These are phyloP conservation scores for Crotophaga sulcirostris DNA, from an alignment of 2,113 vertebrate genomes.

Conservation along the genomic window DNA sequence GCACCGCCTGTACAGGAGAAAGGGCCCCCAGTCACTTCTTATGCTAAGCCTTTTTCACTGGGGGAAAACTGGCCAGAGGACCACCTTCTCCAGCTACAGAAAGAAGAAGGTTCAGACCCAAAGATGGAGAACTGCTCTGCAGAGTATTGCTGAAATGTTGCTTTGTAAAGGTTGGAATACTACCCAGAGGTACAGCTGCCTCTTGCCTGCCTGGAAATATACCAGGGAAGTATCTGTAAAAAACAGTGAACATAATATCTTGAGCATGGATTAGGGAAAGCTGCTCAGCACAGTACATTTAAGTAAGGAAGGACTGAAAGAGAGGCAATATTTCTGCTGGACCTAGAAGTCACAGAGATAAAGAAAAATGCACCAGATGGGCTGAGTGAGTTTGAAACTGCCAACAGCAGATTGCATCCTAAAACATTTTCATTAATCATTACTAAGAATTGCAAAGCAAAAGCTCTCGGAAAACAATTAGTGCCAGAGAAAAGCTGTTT, in stretches of 20 bases:
- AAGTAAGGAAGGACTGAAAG: background rate
- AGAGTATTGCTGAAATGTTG: background rate
- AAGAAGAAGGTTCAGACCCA: background rate
- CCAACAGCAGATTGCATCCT: background rate
- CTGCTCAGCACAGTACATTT: background rate
- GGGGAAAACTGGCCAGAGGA: background rate
- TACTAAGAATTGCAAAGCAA: constrained; percentile 1
- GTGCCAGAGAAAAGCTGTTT: background rate
- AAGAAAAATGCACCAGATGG: background rate
- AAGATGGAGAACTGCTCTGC: background rate
- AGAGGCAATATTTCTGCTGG: background rate
- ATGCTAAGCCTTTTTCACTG: background rate
- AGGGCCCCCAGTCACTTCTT: background rate
- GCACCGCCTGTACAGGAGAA: background rate
- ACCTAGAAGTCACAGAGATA: background rate
- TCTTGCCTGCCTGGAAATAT: background rate
- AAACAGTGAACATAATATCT: background rate
- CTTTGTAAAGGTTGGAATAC: background rate
- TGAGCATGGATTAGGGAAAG: background rate
- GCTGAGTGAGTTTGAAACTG: background rate
- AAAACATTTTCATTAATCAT: constrained; percentile 20
- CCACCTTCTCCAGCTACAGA: background rate
- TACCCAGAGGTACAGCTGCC: background rate
- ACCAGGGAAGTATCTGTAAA: background rate
- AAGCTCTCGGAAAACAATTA: background rate